Base-by-base conservation (phyloP, 2,888 invertebrate genomes). In the Pecten maximus region DNA sequence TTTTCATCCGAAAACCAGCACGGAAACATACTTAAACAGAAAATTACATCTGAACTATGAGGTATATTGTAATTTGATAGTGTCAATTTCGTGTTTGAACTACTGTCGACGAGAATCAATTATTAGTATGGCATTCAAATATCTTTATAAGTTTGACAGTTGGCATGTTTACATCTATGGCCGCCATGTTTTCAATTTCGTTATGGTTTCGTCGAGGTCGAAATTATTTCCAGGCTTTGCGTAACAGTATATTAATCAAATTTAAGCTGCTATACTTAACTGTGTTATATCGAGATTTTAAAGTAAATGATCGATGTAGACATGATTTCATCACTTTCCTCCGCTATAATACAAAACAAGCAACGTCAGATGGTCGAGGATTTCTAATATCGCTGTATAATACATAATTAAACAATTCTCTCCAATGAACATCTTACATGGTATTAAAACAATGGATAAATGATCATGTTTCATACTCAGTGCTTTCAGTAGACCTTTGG, bases 121-220 rank as follows among this genome's bases (percentile, higher is more conserved):
- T 35, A 35, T 74, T 35, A 35, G 4, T 74, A 74, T 35, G 35
- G 3, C 74, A 35, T 74, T 74, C 35, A 74, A 74, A 74, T 74
- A 28, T 28, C 35, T 74, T 23, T 74, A 74, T 28, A 74, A 74
- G 74, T 74, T 74, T 74, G 74, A 74, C 74, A 74, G 74, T 74
- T 74, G 74, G 74, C 74, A 74, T 74, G 74, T 74, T 74, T 74
- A 74, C 74, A 74, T 74, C 74, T 74, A 74, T 74, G 74, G 74
- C 74, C 74, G 74, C 74, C 74, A 74, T 74, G 74, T 74, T 74
- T 74, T 74, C 74, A 74, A 74, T 74, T 74, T 74, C 74, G 74
- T 74, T 74, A 74, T 74, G 74, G 74, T 74, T 74, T 74, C 74
- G 74, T 74, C 35, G 50, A 54, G 50, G 50, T 19, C 50, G 74